Conservation (phyloP, 2,888 invertebrate genomes). For the Prenolepis imparis region DNA sequence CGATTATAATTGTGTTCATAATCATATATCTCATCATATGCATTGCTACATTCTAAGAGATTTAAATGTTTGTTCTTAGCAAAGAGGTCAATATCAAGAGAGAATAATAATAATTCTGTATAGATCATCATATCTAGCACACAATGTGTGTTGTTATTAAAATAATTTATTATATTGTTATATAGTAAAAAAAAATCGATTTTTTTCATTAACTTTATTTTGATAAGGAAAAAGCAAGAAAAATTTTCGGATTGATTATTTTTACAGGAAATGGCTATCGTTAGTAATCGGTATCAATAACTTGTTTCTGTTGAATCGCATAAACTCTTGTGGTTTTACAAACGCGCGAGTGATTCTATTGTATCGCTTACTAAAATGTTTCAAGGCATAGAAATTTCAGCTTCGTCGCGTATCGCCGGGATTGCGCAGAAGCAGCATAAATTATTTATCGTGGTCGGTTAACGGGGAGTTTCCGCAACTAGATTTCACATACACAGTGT, state of each 20-base stretch:
- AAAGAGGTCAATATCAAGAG: neutral
- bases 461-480: conserved; percentile 41
- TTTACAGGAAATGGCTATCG: conserved; percentile 2
- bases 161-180: neutral
- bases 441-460: conserved; percentile 48
- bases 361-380: conserved; percentile 41
- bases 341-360: conserved; percentile 22
- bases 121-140: no score
- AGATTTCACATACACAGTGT: conserved; percentile 30
- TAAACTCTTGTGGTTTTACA: conserved; percentile 14
- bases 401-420: conserved; percentile 42
- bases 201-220: neutral
- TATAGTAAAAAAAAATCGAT: neutral
- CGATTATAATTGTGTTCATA: conserved; percentile 18
- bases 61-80: neutral
- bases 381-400: conserved; percentile 45
- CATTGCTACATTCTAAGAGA: neutral
- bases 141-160: neutral
- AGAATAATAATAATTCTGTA: neutral
- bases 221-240: neutral
- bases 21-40: neutral
- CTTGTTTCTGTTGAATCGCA: neutral
- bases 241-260: neutral
- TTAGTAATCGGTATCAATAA: neutral
- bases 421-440: conserved; percentile 24